phyloP scores from a whole-genome alignment of 1,140 invertebrate species.

The Heliconius melpomene region DNA sequence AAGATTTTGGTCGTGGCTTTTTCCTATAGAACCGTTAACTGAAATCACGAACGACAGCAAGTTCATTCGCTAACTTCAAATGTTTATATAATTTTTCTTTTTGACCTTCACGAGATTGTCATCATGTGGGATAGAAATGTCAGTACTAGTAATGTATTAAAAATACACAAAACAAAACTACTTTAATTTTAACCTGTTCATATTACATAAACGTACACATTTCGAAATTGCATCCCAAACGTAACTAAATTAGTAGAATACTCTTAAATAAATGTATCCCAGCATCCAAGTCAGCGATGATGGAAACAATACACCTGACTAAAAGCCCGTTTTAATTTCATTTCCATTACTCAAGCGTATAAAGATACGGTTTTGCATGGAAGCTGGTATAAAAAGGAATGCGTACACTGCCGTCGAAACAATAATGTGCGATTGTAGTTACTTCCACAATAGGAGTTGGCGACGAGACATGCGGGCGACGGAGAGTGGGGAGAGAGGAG shows the following conservation, averaged over 20 bases:
- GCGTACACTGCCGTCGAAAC: slow-evolving; percentile 65
- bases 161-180: background rate
- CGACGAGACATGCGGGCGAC: slow-evolving; percentile 58
- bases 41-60: too few species aligned
- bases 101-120: too few species aligned
- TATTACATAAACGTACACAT: slow-evolving; percentile 3
- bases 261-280: slow-evolving; percentile 8
- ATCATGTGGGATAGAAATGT: too few species aligned
- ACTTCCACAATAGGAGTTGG: slow-evolving; percentile 66
- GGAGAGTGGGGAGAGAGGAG: slow-evolving; percentile 43
- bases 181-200: background rate
- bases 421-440: slow-evolving; percentile 78
- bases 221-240: background rate
- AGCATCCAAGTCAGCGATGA: slow-evolving; percentile 37
- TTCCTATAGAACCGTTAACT: too few species aligned
- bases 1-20: too few species aligned
- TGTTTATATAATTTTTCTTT: too few species aligned
- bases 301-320: slow-evolving; percentile 54
- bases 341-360: slow-evolving; percentile 67
- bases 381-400: slow-evolving; percentile 69
- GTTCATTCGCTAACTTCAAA: too few species aligned
- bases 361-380: slow-evolving; percentile 68
- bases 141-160: background rate
- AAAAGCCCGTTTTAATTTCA: slow-evolving; percentile 74
- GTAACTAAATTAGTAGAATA: slow-evolving; percentile 23